Percentiles rank a stretch among this genome's conserved stretches.
Evolutionary conservation across 1,140 invertebrate genomes (phyloP).

Genomic region (Carposina sasakii): DNA sequence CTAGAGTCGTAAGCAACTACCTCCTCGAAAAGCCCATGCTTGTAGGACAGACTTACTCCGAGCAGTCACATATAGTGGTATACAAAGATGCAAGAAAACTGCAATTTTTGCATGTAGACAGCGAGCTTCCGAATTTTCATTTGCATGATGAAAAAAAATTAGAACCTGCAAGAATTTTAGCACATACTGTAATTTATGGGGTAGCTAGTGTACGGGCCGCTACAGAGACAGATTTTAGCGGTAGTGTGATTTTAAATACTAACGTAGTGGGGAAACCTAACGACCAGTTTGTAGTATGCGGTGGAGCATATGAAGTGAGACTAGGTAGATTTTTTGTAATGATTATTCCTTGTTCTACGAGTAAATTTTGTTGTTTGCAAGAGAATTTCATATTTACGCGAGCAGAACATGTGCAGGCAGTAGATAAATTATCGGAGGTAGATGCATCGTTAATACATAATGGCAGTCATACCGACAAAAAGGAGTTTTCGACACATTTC

Average conservation of each 20-base stretch:
- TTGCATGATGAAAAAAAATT: background rate
- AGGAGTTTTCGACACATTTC: too few relatives aligned
- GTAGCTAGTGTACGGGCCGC: background rate
- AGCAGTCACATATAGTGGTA: background rate
- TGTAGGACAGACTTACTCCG: background rate
- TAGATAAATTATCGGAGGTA: background rate
- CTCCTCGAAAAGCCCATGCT: background rate
- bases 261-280: background rate
- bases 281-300: background rate
- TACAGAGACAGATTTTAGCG: background rate
- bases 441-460: background rate
- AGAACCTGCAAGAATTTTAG: background rate
- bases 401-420: background rate
- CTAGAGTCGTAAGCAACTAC: background rate
- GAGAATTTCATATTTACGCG: conserved; percentile 4
- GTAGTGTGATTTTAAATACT: background rate
- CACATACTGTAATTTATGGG: background rate
- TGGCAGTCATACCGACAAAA: too few relatives aligned
- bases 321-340: background rate
- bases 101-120: background rate
- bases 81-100: background rate
- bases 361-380: background rate
- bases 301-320: background rate
- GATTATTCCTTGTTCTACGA: background rate
- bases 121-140: background rate